Base-by-base conservation (phyloP, 2,888 invertebrate genomes). In the Agrochola macilenta region DNA sequence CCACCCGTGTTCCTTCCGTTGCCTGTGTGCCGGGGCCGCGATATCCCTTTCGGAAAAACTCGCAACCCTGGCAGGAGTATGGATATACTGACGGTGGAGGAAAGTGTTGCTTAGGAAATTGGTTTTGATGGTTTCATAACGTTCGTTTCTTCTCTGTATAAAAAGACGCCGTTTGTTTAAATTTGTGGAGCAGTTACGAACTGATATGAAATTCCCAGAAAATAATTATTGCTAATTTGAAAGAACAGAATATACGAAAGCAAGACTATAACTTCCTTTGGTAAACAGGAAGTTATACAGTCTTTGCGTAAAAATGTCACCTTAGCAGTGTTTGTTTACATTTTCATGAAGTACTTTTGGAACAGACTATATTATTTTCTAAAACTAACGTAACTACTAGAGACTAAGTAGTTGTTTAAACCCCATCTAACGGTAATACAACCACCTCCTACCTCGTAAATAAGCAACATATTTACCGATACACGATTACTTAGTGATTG, bases 401-500 rank as follows among this genome's bases (percentile, higher is more conserved):
- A 72, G 5, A 30, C 20, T 17, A 49, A 8, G 5, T 35, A 58
- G 14, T 39, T n/a, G n/a, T 14, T 23, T 52, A 12, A 81, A 23
- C 23, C 64, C n/a, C 43, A 58, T 65, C 43, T 35, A 74, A 46
- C 12, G 23, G 35, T 71, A 65, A 58, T n/a, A 35, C 43, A 46
- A 35, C 3, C 14, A 17, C 26, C 23, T 17, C 9, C 11, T 7
- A 20, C 17, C 30, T 69, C 54, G 72, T 82, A 78, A 75, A 79
- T 74, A 86, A 63, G 54, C 61, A 74, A 69, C 74, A 79, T 81
- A 75, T 87, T 88, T 80, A 79, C 77, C 64, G 78, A 82, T 86
- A 82, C 69, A 9, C 78, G 84, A 87, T 84, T 83, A 86, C 76
- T 61, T 58, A 79, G 81, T 84, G 86, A 89, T 90, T 87, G 85